These are phyloP conservation scores for Chitala chitala DNA, from an alignment of 2,113 vertebrate genomes.

Conservation along the genomic window DNA sequence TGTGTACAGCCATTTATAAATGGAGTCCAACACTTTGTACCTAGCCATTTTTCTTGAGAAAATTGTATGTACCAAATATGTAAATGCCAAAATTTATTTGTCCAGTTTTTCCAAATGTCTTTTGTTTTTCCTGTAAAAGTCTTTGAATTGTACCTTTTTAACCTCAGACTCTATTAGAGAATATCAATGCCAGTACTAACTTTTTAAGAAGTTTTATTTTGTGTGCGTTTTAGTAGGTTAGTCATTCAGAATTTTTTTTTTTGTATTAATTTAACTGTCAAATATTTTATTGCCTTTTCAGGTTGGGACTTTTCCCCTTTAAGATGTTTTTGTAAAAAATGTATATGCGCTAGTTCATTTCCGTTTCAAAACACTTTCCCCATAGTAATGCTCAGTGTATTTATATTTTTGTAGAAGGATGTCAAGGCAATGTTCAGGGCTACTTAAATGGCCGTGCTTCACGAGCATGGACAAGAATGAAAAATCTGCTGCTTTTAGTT, in stretches of 20 bases:
- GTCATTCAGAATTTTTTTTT: constrained; percentile 20
- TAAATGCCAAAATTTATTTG: constrained; percentile 60
- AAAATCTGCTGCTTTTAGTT: constrained; percentile 59
- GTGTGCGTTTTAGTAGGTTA: constrained; percentile 42
- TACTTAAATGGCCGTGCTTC: constrained; percentile 44
- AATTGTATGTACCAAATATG: constrained; percentile 64
- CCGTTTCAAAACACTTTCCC: constrained; percentile 56
- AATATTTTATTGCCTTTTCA: constrained; percentile 67
- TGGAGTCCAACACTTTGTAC: constrained; percentile 45
- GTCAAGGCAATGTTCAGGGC: constrained; percentile 48
- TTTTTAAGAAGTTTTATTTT: constrained; percentile 29
- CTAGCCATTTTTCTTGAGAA: constrained; percentile 44
- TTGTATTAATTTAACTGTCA: constrained; percentile 68
- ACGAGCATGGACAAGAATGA: constrained; percentile 29
- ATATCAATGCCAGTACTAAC: constrained; percentile 53
- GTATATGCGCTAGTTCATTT: constrained; percentile 62
- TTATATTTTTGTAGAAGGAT: constrained; percentile 67
- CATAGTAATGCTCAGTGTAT: constrained; percentile 51
- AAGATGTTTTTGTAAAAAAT: constrained; percentile 64
- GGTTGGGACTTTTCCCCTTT: constrained; percentile 56
- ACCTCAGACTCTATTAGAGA: constrained; percentile 16
- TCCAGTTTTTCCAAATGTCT: constrained; percentile 12
- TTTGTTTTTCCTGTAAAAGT: constrained; percentile 41
- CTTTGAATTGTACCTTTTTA: constrained; percentile 17
- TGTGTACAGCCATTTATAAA: constrained; percentile 51